Base-by-base conservation (phyloP, 2,113 vertebrate species). In the Phrynosoma blainvillii region DNA sequence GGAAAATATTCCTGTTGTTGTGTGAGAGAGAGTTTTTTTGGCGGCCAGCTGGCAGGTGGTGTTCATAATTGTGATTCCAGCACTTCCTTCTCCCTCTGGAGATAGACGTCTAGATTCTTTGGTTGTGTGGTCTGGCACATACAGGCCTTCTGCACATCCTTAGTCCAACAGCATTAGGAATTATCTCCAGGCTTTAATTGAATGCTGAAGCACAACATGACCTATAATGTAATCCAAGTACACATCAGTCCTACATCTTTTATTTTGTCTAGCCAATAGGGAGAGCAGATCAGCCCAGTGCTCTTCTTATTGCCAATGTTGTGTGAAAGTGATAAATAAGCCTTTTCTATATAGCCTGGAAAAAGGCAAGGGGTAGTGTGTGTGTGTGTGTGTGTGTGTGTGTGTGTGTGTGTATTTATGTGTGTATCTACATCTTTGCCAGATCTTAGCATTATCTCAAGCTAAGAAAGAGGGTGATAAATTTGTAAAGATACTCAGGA, bases 381-480 rank as follows among this genome's bases (percentile, higher is more conserved):
- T 8, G 18, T 4, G 21, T 84, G 13, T 66, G 2, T 10, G 25
- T 30, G 23, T 21, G 25, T 23, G 6, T 23, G 2, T 21, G 65
- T 1, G 18, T 66, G 65, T 84, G 13, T 66, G 2, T 10, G 25
- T 30, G 23, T 21, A 66, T 23, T 5, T 23, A 21, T 21, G 65
- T 1, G 18, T 66, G 65, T 7, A 47, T 74, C 20, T 52, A 62
- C 14, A 14, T 25, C 7, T 47, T 93, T 86, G 91, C 88, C 32
- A 88, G 32, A 2, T 91, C 21, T 92, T 23, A 88, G 91, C 78
- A 93, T 95, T 95, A 93, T 95, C 95, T 92, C 89, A 92, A 84
- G 82, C 85, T 90, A 91, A 91, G 90, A 90, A 93, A 91, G 75
- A 89, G 40, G 32, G 86, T 93, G 93, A 96, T 93, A 79, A 94